Conservation (phyloP, 2,888 invertebrate genomes). For the Rotaria sp. region DNA sequence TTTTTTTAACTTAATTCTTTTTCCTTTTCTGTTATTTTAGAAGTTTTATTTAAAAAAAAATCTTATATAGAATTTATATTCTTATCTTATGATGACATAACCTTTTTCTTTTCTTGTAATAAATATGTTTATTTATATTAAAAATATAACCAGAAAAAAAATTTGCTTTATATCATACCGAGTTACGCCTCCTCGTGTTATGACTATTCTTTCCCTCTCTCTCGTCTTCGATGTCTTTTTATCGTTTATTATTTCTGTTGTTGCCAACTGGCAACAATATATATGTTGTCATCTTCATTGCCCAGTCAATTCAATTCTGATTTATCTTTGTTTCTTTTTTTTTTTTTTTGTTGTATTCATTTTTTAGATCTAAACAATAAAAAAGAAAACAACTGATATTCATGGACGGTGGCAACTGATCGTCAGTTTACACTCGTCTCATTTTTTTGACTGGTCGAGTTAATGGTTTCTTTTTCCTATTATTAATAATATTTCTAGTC, state of each 20-base stretch:
- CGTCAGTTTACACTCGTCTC: neutral
- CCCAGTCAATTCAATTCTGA: neutral
- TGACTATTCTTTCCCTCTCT: neutral
- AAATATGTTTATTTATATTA: neutral
- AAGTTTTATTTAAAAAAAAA: neutral
- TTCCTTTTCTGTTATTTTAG: neutral
- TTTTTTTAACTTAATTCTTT: too few species aligned
- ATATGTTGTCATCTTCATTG: neutral
- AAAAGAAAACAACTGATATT: neutral
- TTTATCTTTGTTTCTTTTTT: neutral
- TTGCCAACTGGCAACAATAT: neutral
- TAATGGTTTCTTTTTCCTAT: too few species aligned
- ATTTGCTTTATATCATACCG: neutral
- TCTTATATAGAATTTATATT: neutral
- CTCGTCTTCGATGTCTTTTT: neutral
- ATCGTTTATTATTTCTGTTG: neutral
- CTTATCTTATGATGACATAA: neutral
- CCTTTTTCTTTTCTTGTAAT: neutral
- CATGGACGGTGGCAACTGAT: neutral
- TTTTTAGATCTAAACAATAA: neutral
- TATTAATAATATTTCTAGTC: neutral
- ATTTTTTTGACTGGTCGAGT: neutral
- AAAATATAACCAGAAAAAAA: neutral
- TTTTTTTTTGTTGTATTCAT: neutral
- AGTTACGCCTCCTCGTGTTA: neutral